Conservation (phyloP, 2,113 vertebrate species). For the Leucosticte australis region DNA sequence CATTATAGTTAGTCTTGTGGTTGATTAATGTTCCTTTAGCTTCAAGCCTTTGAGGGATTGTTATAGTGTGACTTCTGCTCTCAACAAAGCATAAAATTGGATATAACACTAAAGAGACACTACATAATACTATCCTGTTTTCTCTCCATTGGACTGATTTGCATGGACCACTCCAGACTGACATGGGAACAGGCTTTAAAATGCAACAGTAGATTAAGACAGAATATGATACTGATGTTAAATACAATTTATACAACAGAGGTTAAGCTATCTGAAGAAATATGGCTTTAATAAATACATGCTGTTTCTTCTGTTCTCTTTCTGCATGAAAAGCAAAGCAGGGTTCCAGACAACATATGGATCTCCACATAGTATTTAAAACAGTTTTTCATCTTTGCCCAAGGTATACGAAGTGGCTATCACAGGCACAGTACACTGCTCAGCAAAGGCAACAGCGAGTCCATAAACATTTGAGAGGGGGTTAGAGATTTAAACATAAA, state of each 20-base stretch:
- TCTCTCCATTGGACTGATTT: conserved; percentile 22
- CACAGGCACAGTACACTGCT: not conserved
- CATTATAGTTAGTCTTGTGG: not conserved
- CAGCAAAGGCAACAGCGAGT: not conserved
- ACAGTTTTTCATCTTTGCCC: not conserved
- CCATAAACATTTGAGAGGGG: not conserved
- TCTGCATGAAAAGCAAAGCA: conserved; percentile 16
- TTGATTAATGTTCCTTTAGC: conserved; percentile 44
- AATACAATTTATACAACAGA: conserved; percentile 45
- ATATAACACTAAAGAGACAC: conserved; percentile 28
- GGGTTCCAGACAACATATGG: conserved; percentile 27
- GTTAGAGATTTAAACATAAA: not conserved
- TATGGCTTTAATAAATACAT: conserved; percentile 44
- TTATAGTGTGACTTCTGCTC: conserved; percentile 47
- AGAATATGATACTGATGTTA: conserved; percentile 43
- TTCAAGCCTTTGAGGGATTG: conserved; percentile 31
- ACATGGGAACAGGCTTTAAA: conserved; percentile 37
- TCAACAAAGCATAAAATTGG: conserved; percentile 57
- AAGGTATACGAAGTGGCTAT: not conserved
- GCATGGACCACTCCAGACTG: not conserved
- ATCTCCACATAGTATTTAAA: not conserved
- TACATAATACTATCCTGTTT: not conserved
- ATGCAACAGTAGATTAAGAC: conserved; percentile 36
- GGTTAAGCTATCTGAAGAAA: conserved; percentile 45
- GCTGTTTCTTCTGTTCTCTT: conserved; percentile 31